Percentiles rank a stretch among this genome's conserved stretches.
These are phyloP conservation scores for Eubasilissa regina DNA, from an alignment of 1,140 invertebrate genomes.

Conservation along the genomic window DNA sequence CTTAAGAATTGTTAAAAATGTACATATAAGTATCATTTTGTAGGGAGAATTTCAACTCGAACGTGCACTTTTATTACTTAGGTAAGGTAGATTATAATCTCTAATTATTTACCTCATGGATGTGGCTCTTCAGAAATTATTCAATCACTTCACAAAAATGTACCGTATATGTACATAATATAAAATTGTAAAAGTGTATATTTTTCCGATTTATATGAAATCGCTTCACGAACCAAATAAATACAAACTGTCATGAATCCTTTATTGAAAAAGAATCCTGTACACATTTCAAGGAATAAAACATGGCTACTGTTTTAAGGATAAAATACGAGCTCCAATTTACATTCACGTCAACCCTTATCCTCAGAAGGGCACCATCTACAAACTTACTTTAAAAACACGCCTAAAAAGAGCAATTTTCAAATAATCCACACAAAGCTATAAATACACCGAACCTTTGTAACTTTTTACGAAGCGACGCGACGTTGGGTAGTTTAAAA, in stretches of 20 bases:
- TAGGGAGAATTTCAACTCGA: no score
- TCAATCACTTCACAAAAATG: no score
- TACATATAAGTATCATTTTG: no score
- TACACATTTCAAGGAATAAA: neutral
- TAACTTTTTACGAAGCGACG: neutral
- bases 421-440: neutral
- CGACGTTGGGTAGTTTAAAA: neutral
- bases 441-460: neutral
- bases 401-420: neutral
- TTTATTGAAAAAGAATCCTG: slow-evolving; percentile 27
- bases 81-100: no score
- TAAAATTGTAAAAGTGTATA: no score
- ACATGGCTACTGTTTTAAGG: slow-evolving; percentile 26
- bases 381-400: neutral
- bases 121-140: no score
- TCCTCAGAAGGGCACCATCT: neutral
- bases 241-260: neutral
- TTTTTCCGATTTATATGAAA: no score
- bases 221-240: neutral
- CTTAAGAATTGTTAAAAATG: no score
- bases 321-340: slow-evolving; percentile 6
- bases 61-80: no score
- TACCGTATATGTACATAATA: no score
- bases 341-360: slow-evolving; percentile 31
- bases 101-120: no score